Percentiles rank a stretch among this genome's conserved stretches.
phyloP scores from a whole-genome alignment of 2,113 vertebrate species.

The Anser cygnoides region DNA sequence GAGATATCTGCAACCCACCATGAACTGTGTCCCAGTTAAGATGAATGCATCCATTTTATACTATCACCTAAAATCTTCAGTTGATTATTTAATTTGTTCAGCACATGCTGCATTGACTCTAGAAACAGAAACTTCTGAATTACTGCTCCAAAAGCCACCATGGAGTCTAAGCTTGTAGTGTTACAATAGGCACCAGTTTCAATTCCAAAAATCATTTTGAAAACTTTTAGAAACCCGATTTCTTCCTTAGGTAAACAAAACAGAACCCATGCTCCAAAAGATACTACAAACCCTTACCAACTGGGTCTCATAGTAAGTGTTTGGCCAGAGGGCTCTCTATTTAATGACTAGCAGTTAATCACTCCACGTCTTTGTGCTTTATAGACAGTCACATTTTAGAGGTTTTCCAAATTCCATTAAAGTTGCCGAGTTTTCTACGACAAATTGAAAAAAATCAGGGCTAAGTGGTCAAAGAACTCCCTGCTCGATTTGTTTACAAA shows the following conservation, averaged over 20 bases:
- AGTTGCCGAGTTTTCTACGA: background rate
- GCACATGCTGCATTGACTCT: background rate
- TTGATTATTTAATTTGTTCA: background rate
- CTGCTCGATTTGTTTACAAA: background rate
- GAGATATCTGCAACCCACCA: background rate
- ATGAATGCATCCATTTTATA: background rate
- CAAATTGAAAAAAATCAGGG: background rate
- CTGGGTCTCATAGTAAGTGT: background rate
- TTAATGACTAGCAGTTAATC: background rate
- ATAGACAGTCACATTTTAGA: background rate
- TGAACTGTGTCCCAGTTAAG: fast-evolving
- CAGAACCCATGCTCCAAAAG: background rate
- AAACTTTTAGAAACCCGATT: background rate
- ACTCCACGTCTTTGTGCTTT: background rate
- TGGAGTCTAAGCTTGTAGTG: background rate
- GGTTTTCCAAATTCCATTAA: background rate
- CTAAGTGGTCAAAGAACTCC: background rate
- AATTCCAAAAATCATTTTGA: background rate
- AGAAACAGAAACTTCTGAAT: background rate
- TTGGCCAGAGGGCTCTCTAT: background rate
- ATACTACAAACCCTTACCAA: background rate
- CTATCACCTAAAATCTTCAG: background rate
- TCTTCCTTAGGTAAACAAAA: background rate
- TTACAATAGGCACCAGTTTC: background rate
- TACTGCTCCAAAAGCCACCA: background rate